Evolutionary conservation across 2,113 vertebrate genomes (phyloP).

Genomic region (Chlamydotis undulata): DNA sequence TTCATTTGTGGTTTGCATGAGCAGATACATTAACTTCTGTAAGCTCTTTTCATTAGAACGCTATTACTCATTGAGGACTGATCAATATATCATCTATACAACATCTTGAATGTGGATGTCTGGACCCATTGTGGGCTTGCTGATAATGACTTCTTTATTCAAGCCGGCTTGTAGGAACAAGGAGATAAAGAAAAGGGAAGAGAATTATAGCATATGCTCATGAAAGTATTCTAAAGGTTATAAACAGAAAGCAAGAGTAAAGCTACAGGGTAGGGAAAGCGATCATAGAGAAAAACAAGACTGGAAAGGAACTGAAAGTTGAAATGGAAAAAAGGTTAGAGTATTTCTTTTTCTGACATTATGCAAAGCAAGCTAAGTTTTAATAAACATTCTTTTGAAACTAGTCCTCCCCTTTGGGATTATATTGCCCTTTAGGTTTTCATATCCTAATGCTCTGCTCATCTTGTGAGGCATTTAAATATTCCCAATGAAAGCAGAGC

Average conservation of each 20-base stretch:
- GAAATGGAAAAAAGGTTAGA: constrained; percentile 29
- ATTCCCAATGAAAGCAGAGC: constrained; percentile 18
- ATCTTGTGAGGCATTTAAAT: constrained; percentile 24
- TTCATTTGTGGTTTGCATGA: constrained; percentile 87
- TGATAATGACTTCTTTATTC: constrained; percentile 96
- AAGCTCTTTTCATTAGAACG: constrained; percentile 85
- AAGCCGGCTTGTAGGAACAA: constrained; percentile 93
- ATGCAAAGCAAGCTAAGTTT: constrained; percentile 44
- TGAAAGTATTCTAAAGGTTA: constrained; percentile 84
- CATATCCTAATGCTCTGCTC: constrained; percentile 31
- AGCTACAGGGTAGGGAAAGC: constrained; percentile 42
- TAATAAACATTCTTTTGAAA: constrained; percentile 60
- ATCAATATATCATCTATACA: constrained; percentile 97
- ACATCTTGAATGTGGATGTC: constrained; percentile 91
- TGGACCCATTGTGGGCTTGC: constrained; percentile 88
- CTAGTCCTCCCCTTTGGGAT: constrained; percentile 23
- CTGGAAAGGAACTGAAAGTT: constrained; percentile 53
- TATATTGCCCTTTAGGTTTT: constrained; percentile 53
- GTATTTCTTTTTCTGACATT: constrained; percentile 17
- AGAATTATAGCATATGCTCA: constrained; percentile 87
- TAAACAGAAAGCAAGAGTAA: constrained; percentile 75
- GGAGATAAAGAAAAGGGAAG: constrained; percentile 89
- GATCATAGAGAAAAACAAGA: constrained; percentile 64
- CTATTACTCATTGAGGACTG: constrained; percentile 88
- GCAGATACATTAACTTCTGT: constrained; percentile 85